These are phyloP conservation scores for Chelidonichthys spinosus DNA, from an alignment of 2,797 vertebrate species.

Conservation along the genomic window DNA sequence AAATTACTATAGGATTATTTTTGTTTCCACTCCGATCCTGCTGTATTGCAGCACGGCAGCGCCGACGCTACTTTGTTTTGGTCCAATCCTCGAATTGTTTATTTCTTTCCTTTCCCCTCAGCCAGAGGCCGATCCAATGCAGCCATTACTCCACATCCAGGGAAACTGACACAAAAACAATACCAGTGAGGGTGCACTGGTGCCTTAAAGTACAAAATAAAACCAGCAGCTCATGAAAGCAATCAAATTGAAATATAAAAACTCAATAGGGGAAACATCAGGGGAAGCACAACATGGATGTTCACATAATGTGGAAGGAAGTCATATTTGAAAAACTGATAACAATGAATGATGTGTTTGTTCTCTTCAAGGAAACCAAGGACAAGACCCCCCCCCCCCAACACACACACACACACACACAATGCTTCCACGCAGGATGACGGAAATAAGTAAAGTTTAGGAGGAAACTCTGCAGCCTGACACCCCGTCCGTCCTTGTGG, in stretches of 20 bases:
- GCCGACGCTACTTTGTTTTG: constrained; percentile 34
- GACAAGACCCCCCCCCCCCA: constrained; percentile 21
- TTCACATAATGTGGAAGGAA: constrained; percentile 34
- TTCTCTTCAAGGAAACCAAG: constrained; percentile 28
- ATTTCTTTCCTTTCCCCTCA: constrained; percentile 49
- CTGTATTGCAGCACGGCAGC: constrained; percentile 7
- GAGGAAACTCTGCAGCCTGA: constrained; percentile 28
- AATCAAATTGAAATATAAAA: constrained; percentile 72
- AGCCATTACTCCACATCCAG: constrained; percentile 56
- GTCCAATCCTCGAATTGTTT: constrained; percentile 47
- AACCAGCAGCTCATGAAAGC: constrained; percentile 61
- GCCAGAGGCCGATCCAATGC: constrained; percentile 58
- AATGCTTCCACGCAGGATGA: constrained; percentile 11
- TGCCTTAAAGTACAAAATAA: constrained; percentile 68
- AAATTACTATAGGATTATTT: neutral
- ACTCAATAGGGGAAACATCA: constrained; percentile 38
- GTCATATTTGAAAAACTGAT: constrained; percentile 43
- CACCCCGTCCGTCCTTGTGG: constrained; percentile 61
- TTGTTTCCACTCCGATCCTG: neutral
- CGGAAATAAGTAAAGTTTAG: constrained; percentile 29
- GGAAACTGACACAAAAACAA: constrained; percentile 71
- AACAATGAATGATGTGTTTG: constrained; percentile 34
- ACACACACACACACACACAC: too few relatives aligned
- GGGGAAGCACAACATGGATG: constrained; percentile 38
- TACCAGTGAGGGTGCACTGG: constrained; percentile 52